A percentile compares a stretch with the other conserved stretches of the same genome.
Evolutionary conservation across 2,797 vertebrate genomes (phyloP).

Genomic region (Eulemur mongoz): DNA sequence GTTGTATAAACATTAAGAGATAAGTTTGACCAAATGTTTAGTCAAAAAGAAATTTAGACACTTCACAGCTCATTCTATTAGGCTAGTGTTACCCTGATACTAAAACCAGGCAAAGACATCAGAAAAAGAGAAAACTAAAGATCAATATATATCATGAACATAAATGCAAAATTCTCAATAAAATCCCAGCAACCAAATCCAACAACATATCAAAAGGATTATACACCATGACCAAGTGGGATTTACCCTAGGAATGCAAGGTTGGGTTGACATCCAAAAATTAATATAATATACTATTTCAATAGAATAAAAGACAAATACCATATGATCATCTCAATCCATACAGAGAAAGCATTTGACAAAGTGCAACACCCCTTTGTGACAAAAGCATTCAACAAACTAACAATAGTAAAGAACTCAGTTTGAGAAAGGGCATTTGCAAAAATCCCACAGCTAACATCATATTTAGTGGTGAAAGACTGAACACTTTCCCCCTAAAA

Average conservation of each 20-base stretch:
- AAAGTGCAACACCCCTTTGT: not conserved
- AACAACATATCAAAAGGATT: not conserved
- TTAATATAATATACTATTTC: not conserved
- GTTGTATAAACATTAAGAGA: slow-evolving; percentile 9
- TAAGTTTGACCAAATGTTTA: not conserved
- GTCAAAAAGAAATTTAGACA: slow-evolving; percentile 38
- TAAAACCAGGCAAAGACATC: not conserved
- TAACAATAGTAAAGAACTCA: slow-evolving; percentile 7
- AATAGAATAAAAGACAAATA: not conserved
- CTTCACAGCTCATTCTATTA: not conserved
- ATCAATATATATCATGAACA: not conserved
- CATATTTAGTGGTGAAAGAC: not conserved
- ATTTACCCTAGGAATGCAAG: not conserved
- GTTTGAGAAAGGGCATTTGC: not conserved
- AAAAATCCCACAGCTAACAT: not conserved
- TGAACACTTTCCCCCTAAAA: not conserved
- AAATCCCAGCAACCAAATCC: not conserved
- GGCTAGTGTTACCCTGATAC: not conserved
- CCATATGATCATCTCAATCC: not conserved
- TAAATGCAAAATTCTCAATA: not conserved
- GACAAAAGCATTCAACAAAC: not conserved
- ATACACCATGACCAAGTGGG: not conserved
- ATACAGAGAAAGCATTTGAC: not conserved
- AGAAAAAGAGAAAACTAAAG: slow-evolving; percentile 33
- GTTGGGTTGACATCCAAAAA: not conserved